Evolutionary conservation across 2,113 vertebrate genomes (phyloP), one percentile per base, ranked within the genome.

Genomic region (Perca fluviatilis): DNA sequence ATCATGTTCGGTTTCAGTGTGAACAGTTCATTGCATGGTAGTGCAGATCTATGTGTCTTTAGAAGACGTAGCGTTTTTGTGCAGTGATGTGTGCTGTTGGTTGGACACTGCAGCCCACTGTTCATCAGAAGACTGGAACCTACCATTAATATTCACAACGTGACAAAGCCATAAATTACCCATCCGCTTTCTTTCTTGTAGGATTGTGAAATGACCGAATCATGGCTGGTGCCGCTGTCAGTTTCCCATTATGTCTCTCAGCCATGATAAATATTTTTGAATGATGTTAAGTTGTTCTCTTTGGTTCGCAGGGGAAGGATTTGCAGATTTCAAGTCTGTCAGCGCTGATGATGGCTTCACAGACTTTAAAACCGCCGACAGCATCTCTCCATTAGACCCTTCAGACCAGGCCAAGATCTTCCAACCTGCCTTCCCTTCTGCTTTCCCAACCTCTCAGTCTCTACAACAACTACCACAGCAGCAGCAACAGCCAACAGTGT

Each of bases 321-420:
- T 98, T 93, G 95, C 97, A 83, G 97, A 99, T 94, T 98, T 99
- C 95, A 98, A 97, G 93, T 96, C 97, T 72, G 79, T 95, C 79
- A 95, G 95, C 84, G 69, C 95, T 3, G 98, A 99, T 27, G 98
- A 99, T 50, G 96, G 97, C 88, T 99, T 99, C 96, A 97, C 97
- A 77, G 98, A 99, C 95, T 99, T 98, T 94, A 99, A 99, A 96
- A 99, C 98, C 8, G 97, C 98, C 27, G 97, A 99, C 95, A 97
- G 96, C 90, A 15, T 98, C 90, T 98, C 98, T 86, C 98, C 98
- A 19, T 73, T 99, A 97, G 98, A 99, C 63, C 95, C 96, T 5
- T 93, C 97, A 25, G 90, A 96, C 14, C 97, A 96, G 90, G 95
- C 97, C 89, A 97, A 97, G 93, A 83, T 95, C 71, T 97, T 98